Base-by-base conservation (phyloP, 2,888 invertebrate species). In the Frankliniella fusca region DNA sequence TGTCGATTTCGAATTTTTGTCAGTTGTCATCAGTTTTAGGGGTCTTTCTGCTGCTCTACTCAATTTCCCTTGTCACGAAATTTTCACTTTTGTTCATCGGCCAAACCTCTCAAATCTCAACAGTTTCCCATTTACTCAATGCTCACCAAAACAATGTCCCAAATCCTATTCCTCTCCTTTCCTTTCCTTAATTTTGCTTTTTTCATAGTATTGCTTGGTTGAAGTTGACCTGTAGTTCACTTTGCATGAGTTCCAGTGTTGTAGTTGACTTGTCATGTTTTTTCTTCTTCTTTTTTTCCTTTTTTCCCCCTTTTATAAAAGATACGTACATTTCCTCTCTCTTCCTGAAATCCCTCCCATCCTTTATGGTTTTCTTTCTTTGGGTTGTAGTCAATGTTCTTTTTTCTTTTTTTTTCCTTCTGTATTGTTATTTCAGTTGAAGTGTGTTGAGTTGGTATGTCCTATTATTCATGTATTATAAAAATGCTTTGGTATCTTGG, bases 401-500 rank as follows among this genome's bases (percentile, higher is more conserved):
- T 54, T 54, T 20, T 54, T 15, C 15, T 54, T 20, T 54, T 54
- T 54, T 15, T 54, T 15, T 20, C 7, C 54, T 54, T 12, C 18
- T 0, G 15, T 54, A 20, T 20, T 20, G 20, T 49, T 0, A 65
- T 54, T 49, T 82, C 48, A 76, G n/a, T 83, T 48, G 20, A 76
- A n/a, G 23, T 23, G n/a, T 70, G 11, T n/a, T 28, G n/a, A 76
- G 11, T 20, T 11, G 48, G 65, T 18, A 65, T 2, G 38, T 38
- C n/a, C 23, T 50, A 79, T 80, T 80, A 48, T 61, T 61, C 23
- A 80, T 49, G 27, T 38, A 50, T 23, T 27, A 50, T 81, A 79
- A 82, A 80, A 82, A 83, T 84, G 70, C 79, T 65, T 81, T 83
- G 83, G 38, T 38, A 38, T 38, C 38, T 38, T 38, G 38, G 38